These are phyloP conservation scores for Taurulus bubalis DNA, from an alignment of 2,113 vertebrate genomes.

Conservation along the genomic window DNA sequence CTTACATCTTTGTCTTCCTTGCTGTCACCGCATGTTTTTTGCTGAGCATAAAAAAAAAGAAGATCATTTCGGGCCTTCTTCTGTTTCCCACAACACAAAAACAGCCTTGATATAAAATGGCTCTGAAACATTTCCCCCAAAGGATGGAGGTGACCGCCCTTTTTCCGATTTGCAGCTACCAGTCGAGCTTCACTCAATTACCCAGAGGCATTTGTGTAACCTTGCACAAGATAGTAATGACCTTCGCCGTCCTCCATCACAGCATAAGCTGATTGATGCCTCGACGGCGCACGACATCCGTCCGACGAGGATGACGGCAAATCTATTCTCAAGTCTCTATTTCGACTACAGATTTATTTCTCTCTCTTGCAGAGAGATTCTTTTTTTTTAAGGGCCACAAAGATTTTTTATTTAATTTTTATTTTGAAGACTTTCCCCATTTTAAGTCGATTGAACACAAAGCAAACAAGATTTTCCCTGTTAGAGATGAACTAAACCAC, in stretches of 20 bases:
- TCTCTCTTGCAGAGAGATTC: neutral
- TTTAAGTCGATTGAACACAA: neutral
- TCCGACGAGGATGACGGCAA: slow-evolving; percentile 38
- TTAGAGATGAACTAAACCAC: slow-evolving; percentile 19
- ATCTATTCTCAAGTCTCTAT: slow-evolving; percentile 41
- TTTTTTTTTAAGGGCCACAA: neutral
- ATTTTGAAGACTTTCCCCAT: neutral
- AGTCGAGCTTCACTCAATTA: slow-evolving; percentile 59
- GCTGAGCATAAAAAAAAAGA: slow-evolving; percentile 42
- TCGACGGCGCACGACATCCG: slow-evolving; percentile 41
- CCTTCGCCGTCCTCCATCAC: slow-evolving; percentile 50
- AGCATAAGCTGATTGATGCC: slow-evolving; percentile 54
- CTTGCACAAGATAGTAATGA: slow-evolving; percentile 62
- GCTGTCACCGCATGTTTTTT: slow-evolving; percentile 24
- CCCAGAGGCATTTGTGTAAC: slow-evolving; percentile 64
- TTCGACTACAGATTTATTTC: neutral
- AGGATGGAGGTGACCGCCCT: slow-evolving; percentile 54
- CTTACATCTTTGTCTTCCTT: slow-evolving; percentile 31
- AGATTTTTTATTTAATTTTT: neutral
- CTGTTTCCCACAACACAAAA: slow-evolving; percentile 21
- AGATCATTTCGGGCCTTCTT: slow-evolving; percentile 23
- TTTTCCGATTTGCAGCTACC: slow-evolving; percentile 45
- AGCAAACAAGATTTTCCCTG: neutral
- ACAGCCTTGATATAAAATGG: slow-evolving; percentile 32
- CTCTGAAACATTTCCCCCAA: slow-evolving; percentile 28